Base-by-base conservation (phyloP, 2,888 invertebrate genomes). In the Sinotaia quadrata region DNA sequence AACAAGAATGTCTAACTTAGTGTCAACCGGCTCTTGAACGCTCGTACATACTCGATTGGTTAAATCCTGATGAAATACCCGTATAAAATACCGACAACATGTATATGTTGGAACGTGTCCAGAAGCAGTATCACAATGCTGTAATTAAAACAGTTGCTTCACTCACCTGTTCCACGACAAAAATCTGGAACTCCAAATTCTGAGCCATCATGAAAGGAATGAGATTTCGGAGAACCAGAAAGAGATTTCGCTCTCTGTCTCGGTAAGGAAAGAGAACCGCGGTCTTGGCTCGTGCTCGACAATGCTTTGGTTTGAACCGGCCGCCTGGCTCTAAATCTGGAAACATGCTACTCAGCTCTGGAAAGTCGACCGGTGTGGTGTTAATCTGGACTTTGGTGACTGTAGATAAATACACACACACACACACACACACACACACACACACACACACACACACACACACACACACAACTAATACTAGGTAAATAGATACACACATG, bases 171-270 rank as follows among this genome's bases (percentile, higher is more conserved):
- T 65, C 47, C 4, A 65, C 65, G 8, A 56, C 52, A 33, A 56
- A 56, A 27, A 63, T 51, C 29, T 63, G 63, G 29, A 63, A 63
- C 27, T 63, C 63, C 12, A 63, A 34, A 54, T 63, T 63, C 63
- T 63, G 63, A 12, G 54, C 54, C 65, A 65, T 65, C 29, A 65
- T 52, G 65, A 65, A 65, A 12, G 65, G 65, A n/a, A 65, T 65
- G 56, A 65, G 65, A 56, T 65, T 65, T 54, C 34, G 52, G 44
- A 65, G 56, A 24, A 65, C 65, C 24, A 65, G 56, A 8, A 65
- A 54, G 10, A 65, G 65, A 29, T 65, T 65, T 5, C 65, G 29
- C 56, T 65, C 65, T 18, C 65, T n/a, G 34, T 65, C 65, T 0
- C 65, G 44, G 47, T 65, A 65, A 1, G 65, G 65, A 34, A 65